Evolutionary conservation across 2,113 vertebrate genomes (phyloP).

Genomic region (Tachuris rubrigastra): DNA sequence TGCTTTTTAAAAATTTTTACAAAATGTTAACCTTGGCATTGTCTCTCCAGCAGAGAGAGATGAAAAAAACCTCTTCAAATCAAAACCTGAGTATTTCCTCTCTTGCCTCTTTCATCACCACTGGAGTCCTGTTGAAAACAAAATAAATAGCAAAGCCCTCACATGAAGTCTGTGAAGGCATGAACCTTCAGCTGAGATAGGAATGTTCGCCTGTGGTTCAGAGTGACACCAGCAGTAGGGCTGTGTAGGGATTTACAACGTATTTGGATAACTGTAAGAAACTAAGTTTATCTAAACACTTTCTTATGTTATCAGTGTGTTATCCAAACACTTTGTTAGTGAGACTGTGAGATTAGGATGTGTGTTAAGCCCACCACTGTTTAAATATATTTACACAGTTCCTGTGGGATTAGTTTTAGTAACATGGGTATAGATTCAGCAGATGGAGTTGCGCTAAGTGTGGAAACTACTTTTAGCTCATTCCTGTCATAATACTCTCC

Average conservation of each 20-base stretch:
- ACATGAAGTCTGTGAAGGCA: neutral
- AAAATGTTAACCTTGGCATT: neutral
- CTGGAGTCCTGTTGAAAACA: neutral
- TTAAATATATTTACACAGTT: slow-evolving; percentile 1
- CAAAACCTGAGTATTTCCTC: neutral
- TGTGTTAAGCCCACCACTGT: neutral
- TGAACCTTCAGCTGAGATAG: neutral
- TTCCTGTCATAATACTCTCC: neutral
- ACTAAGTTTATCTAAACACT: slow-evolving; percentile 37
- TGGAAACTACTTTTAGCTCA: neutral
- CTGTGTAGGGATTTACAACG: neutral
- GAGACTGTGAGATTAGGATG: neutral
- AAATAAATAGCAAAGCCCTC: neutral
- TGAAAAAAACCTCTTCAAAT: neutral
- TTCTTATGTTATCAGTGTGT: slow-evolving; percentile 5
- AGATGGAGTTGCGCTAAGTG: neutral
- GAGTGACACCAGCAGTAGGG: neutral
- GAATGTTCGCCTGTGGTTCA: neutral
- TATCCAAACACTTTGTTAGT: slow-evolving; percentile 33
- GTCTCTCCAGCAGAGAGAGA: neutral
- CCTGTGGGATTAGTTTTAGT: neutral
- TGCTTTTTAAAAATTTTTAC: neutral
- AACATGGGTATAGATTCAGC: neutral
- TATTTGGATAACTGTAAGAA: slow-evolving; percentile 3
- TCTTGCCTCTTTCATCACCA: neutral